Evolutionary conservation across 2,113 vertebrate genomes (phyloP), one percentile per base, ranked within the genome.

Genomic region (Erythrolamprus reginae): DNA sequence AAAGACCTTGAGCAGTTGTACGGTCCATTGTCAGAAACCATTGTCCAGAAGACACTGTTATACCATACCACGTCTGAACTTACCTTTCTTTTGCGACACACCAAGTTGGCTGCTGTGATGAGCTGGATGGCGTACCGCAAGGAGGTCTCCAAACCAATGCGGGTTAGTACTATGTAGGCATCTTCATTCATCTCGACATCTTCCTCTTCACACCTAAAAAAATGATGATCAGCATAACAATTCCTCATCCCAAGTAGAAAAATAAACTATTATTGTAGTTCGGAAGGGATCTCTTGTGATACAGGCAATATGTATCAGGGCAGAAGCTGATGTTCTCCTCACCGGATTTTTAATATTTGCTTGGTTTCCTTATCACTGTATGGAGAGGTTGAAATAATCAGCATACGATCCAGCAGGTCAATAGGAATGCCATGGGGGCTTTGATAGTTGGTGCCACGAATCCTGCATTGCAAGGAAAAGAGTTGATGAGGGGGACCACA

Each of bases 341-440:
- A 99, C 98, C 98, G 96, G 94, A 99, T 99, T 93, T 98, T 98
- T 15, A 99, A 97, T 92, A 99, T 99, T 96, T 99, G 98, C 93
- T 97, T 97, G 0, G 98, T 98, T 95, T 99, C 98, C 93, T 98
- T 98, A 92, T 99, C 98, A 0, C 97, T 98, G 96, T 99, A 99
- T 1, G 98, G 98, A 0, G 98, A 96, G 9, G 98, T 98, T 38
- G 98, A 98, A 58, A 99, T 98, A 70, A 99, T 99, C 84, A 99
- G 97, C 93, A 99, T 96, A 1, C 98, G 98, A 86, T 99, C 98
- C 89, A 99, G 97, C 70, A 99, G 96, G 94, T 99, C 98, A 3
- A 98, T 98, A 56, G 98, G 98, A 95, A 99, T 98, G 33, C 98
- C 98, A 0, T 99, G 98, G 65, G 98, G 98, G 92, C 98, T 99